Base-by-base conservation (phyloP, 2,797 vertebrate genomes). In the Falco rusticolus region DNA sequence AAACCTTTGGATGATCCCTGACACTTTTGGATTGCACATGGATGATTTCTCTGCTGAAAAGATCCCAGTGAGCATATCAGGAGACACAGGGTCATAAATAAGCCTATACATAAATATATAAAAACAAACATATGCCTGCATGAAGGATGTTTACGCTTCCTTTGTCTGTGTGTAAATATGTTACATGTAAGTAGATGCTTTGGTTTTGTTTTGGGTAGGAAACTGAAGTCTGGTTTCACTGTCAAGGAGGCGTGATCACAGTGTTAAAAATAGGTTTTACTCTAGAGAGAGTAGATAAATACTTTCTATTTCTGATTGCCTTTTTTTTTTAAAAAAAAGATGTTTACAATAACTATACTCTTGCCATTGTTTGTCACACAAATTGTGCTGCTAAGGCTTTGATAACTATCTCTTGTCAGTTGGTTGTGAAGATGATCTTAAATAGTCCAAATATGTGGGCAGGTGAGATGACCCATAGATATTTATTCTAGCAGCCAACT, bases 401-500 rank as follows among this genome's bases (percentile, higher is more conserved):
- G 75, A 51, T 91, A 89, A 64, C 43, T 77, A 7, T 82, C 60
- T 92, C 24, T 37, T 69, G 60, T 71, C 39, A 60, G 34, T 43
- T 79, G 7, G 15, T 54, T 84, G n/a, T 80, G 69, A 89, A 84
- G 47, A 91, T 89, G 76, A 66, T 88, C 43, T 74, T 87, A 79
- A 87, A 47, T 16, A 16, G 51, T 84, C 19, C 66, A 82, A 84
- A n/a, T 88, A 75, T 56, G 45, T 88, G 76, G 60, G 53, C 87
- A 96, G 66, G 66, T 93, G 84, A 97, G 48, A 65, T 92, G 69
- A 96, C 34, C 18, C 9, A 5, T 86, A 84, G 85, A 56, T 89
- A 70, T 57, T 84, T 92, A 87, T 84, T 10, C 11, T 57, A 89
- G 57, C 61, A 92, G 84, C 68, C 64, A 78, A 33, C 45, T 87